Evolutionary conservation across 2,888 invertebrate species (phyloP), one percentile per base, ranked within the genome.

Genomic region (Cryptosula pallasiana): DNA sequence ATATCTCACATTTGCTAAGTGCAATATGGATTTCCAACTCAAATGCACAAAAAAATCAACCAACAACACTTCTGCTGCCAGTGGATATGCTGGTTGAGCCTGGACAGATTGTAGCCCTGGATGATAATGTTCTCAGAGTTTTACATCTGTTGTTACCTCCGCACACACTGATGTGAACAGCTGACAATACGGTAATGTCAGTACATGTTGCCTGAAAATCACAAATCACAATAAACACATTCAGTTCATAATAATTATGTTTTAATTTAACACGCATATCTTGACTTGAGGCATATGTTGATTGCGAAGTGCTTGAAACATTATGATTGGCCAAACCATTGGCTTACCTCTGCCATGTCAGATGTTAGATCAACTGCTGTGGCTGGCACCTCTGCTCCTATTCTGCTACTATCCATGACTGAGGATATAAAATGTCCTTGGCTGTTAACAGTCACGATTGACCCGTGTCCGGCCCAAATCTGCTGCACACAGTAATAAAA

Each of bases 391-490:
- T 27, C 25, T 25, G 63, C 27, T 32, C 63, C 63, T 32, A 63
- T 32, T 32, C 63, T 63, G n/a, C n/a, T 3, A 16, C 5, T 63
- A 32, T 34, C n/a, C 63, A 63, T 63, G 25, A 32, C 13, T 5
- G 63, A 63, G 34, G 25, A 25, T 32, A 32, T 32, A 32, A 63
- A 32, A 27, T 63, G 27, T 9, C 63, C 63, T 27, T 27, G 29
- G 32, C 32, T 32, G 32, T 63, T 63, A 2, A 63, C 27, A 27
- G 32, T 32, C 3, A 63, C 25, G 32, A 63, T 63, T 2, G 63
- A 63, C 29, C 63, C 63, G 32, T 63, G 63, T 32, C 63, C 63
- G 16, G 63, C 63, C 63, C 63, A 63, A 13, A 63, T 63, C 3
- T 63, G 5, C 63, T 63, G 32, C 2, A 63, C n/a, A 45, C 45